Evolutionary conservation across 2,113 vertebrate genomes (phyloP).

Genomic region (Otocyon megalotis): DNA sequence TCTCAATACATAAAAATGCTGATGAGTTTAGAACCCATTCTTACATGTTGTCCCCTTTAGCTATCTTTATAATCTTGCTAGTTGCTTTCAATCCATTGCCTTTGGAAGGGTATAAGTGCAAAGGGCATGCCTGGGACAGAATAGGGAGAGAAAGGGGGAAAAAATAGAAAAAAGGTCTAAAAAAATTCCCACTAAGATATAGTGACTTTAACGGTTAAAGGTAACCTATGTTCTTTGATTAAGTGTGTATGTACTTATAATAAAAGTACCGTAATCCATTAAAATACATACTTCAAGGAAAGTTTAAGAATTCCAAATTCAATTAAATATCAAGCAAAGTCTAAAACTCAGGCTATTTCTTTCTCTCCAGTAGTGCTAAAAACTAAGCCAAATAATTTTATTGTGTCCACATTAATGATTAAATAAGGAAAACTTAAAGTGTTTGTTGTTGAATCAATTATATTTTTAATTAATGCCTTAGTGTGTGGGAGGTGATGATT

Average conservation of each 20-base stretch:
- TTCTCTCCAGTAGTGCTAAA: conserved; percentile 80
- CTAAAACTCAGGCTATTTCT: conserved; percentile 70
- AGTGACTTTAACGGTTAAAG: conserved; percentile 71
- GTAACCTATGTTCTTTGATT: conserved; percentile 75
- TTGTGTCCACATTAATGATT: conserved; percentile 78
- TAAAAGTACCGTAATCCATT: conserved; percentile 72
- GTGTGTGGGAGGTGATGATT: conserved; percentile 76
- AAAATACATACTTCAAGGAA: conserved; percentile 83
- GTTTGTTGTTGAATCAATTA: conserved; percentile 71
- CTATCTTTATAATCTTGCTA: conserved; percentile 73
- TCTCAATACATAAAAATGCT: conserved; percentile 81
- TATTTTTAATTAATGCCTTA: conserved; percentile 75
- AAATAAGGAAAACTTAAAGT: conserved; percentile 80
- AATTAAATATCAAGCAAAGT: conserved; percentile 79
- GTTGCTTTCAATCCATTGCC: conserved; percentile 83
- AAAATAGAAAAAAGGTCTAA: conserved; percentile 59
- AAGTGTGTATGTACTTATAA: conserved; percentile 82
- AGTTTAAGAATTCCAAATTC: conserved; percentile 70
- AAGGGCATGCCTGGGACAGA: conserved; percentile 69
- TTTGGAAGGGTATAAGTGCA: conserved; percentile 84
- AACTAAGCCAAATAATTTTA: conserved; percentile 81
- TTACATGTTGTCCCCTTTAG: conserved; percentile 75
- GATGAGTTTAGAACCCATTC: conserved; percentile 74
- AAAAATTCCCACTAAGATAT: conserved; percentile 61
- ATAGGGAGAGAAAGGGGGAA: conserved; percentile 1